A percentile compares a stretch with the other conserved stretches of the same genome.
These are phyloP conservation scores for Akabosia matsudoensis DNA, from an alignment of 1,140 invertebrate genomes.

Conservation along the genomic window DNA sequence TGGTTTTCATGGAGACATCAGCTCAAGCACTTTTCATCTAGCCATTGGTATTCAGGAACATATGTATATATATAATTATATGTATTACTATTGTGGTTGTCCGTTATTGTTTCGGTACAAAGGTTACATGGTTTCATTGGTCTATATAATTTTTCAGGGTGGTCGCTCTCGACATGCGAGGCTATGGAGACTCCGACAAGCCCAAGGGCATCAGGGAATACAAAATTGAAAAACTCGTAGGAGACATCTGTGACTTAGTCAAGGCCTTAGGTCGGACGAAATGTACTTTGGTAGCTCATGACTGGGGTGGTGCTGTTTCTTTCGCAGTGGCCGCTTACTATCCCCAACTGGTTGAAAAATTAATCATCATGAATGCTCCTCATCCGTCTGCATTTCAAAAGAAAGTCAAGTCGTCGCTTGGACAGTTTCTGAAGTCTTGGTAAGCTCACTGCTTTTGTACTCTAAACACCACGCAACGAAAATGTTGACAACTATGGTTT, in stretches of 20 bases:
- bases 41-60: conserved; percentile 58
- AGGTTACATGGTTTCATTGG: too few species aligned
- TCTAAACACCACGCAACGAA: too few species aligned
- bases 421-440: conserved; percentile 44
- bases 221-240: conserved; percentile 55
- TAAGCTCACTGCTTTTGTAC: conserved; percentile 7
- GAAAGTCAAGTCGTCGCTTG: conserved; percentile 28
- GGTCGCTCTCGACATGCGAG: conserved; percentile 66
- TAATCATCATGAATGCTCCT: conserved; percentile 43
- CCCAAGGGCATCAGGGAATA: conserved; percentile 59
- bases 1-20: conserved; percentile 69
- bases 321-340: conserved; percentile 37
- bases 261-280: conserved; percentile 58
- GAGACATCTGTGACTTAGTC: conserved; percentile 63
- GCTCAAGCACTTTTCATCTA: conserved; percentile 59
- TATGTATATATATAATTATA: not conserved
- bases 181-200: conserved; percentile 67
- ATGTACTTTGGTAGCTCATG: conserved; percentile 63
- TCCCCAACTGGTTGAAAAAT: conserved; percentile 40
- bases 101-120: too few species aligned
- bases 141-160: conserved; percentile 54
- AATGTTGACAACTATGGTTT: too few species aligned
- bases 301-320: conserved; percentile 50
- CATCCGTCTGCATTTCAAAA: conserved; percentile 31
- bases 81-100: not conserved